These are phyloP conservation scores for Lanius collurio DNA, from an alignment of 2,113 vertebrate genomes.

Conservation along the genomic window DNA sequence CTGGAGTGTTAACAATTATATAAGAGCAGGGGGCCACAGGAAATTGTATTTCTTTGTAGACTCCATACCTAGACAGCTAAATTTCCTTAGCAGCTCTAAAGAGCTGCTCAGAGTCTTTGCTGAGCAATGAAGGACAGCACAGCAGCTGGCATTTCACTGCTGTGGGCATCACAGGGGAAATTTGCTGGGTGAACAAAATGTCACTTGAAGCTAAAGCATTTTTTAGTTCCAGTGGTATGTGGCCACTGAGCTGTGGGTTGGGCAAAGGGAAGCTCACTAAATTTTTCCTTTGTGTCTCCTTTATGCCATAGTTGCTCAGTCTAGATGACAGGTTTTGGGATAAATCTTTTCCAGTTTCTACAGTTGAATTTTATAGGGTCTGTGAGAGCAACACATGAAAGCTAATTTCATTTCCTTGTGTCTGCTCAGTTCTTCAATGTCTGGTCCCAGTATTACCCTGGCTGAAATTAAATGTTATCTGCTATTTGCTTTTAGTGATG, in stretches of 20 bases:
- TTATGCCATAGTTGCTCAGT: neutral
- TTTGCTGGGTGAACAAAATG: neutral
- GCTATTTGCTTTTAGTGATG: neutral
- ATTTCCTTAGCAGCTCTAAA: neutral
- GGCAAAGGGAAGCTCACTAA: neutral
- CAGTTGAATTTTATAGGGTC: neutral
- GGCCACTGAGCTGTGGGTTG: neutral
- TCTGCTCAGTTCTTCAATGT: neutral
- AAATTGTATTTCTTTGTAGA: neutral
- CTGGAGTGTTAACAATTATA: neutral
- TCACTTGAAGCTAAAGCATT: neutral
- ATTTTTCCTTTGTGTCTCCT: neutral
- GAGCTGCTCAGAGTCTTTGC: neutral
- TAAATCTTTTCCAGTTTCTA: neutral
- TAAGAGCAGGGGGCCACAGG: neutral
- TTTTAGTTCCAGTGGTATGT: neutral
- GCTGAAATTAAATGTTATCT: neutral
- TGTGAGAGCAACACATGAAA: slow-evolving; percentile 4
- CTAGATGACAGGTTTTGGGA: neutral
- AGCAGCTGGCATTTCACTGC: neutral
- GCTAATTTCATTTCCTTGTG: slow-evolving; percentile 9
- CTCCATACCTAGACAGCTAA: neutral
- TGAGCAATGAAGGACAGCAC: neutral
- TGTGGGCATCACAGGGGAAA: neutral
- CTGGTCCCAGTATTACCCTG: neutral